Evolutionary conservation across 2,888 invertebrate species (phyloP).

Genomic region (Phania funesta): DNA sequence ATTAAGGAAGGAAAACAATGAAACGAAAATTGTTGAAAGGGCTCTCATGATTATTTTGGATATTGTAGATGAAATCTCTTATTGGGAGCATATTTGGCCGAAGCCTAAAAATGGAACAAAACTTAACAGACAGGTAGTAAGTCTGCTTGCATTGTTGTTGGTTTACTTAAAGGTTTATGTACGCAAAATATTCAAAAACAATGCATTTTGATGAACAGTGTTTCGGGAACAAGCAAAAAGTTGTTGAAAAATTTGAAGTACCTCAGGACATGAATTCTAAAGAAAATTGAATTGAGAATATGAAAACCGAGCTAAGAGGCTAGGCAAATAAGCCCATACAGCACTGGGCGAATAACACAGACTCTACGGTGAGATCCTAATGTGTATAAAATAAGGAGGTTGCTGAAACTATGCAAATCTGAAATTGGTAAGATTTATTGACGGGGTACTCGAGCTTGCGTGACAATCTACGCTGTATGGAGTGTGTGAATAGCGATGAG

Average conservation of each 20-base stretch:
- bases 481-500: too few relatives aligned
- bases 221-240: not conserved
- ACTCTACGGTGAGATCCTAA: too few relatives aligned
- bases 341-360: too few relatives aligned
- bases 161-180: constrained; percentile 36
- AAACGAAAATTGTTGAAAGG: constrained; percentile 39
- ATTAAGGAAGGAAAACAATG: constrained; percentile 20
- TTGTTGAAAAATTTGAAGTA: not conserved
- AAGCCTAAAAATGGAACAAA: constrained; percentile 23
- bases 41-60: constrained; percentile 56
- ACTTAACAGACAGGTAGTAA: constrained; percentile 30
- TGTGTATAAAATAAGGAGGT: too few relatives aligned
- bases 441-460: too few relatives aligned
- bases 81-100: constrained; percentile 43
- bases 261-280: too few relatives aligned
- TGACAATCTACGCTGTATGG: too few relatives aligned
- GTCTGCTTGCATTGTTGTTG: constrained; percentile 3
- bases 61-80: constrained; percentile 57
- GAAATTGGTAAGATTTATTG: too few relatives aligned
- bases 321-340: too few relatives aligned
- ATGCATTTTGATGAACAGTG: constrained; percentile 62
- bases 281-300: too few relatives aligned
- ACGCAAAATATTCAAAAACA: constrained; percentile 55
- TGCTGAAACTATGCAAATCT: too few relatives aligned
- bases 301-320: too few relatives aligned